Conservation (phyloP, 2,113 vertebrate species). For the Misgurnus mizolepis region DNA sequence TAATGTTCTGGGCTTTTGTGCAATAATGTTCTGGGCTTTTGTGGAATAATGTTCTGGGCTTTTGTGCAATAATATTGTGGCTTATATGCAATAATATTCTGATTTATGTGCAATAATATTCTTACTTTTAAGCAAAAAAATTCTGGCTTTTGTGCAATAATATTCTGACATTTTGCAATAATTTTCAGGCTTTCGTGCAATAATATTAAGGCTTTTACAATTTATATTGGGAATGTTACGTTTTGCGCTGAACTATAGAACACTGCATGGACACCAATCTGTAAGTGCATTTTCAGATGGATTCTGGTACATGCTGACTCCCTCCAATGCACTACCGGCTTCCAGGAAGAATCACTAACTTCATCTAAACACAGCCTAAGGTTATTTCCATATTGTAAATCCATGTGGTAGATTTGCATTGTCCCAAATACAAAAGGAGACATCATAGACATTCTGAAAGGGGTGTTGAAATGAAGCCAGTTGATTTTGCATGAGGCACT, state of each 20-base stretch:
- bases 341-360: conserved; percentile 6
- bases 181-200: no score
- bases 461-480: conserved; percentile 33
- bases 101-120: no score
- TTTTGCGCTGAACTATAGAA: conserved; percentile 11
- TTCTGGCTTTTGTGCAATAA: no score
- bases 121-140: no score
- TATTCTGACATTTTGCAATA: no score
- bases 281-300: conserved; percentile 26
- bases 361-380: conserved; percentile 16
- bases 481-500: conserved; percentile 35
- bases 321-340: background rate
- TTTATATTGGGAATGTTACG: background rate
- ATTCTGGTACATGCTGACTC: conserved; percentile 26
- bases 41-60: no score
- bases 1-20: no score
- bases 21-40: no score
- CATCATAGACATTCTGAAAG: conserved; percentile 7
- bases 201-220: no score
- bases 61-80: no score
- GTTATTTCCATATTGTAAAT: conserved; percentile 38
- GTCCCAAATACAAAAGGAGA: background rate
- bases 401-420: conserved; percentile 29
- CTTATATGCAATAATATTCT: no score
- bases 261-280: conserved; percentile 3